A percentile compares a stretch with the other conserved stretches of the same genome.
Evolutionary conservation across 2,888 invertebrate genomes (phyloP).

Genomic region (Hanleya hanleyi): DNA sequence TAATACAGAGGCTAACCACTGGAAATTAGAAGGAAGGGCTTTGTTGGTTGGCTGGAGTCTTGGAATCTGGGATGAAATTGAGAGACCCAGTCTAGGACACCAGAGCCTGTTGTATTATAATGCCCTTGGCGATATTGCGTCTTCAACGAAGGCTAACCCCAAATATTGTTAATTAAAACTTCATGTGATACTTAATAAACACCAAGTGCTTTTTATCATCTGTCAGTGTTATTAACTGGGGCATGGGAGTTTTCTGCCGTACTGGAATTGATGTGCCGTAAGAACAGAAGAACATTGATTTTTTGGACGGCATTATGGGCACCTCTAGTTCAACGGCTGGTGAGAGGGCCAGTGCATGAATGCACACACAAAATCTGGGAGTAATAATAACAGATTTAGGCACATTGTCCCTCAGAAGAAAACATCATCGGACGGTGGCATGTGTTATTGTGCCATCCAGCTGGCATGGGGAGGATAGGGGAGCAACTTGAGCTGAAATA

Average conservation of each 20-base stretch:
- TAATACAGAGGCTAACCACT: background rate
- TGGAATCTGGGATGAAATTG: background rate
- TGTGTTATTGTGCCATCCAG: slow-evolving; percentile 3
- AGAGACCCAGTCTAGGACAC: too few species aligned
- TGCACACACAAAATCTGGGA: slow-evolving; percentile 31
- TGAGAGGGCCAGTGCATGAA: slow-evolving; percentile 17
- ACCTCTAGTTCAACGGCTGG: slow-evolving; percentile 11
- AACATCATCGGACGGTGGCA: slow-evolving; percentile 3
- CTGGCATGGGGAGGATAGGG: slow-evolving; percentile 9
- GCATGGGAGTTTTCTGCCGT: slow-evolving; percentile 20
- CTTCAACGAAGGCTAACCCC: background rate
- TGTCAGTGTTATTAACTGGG: slow-evolving; percentile 23
- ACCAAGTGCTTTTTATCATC: slow-evolving; percentile 25
- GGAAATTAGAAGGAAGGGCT: background rate
- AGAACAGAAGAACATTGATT: slow-evolving; percentile 26
- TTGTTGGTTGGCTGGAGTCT: background rate
- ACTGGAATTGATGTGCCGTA: slow-evolving; percentile 23
- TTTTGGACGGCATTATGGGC: slow-evolving; percentile 16
- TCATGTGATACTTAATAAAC: slow-evolving; percentile 24
- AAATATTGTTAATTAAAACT: slow-evolving; percentile 26
- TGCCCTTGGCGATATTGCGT: background rate
- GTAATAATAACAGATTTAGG: slow-evolving; percentile 39
- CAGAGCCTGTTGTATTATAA: too few species aligned
- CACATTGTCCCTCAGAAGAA: slow-evolving; percentile 28
- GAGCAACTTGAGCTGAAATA: slow-evolving; percentile 1